Evolutionary conservation across 2,797 vertebrate genomes (phyloP).

Genomic region (Brotogeris chrysoptera): DNA sequence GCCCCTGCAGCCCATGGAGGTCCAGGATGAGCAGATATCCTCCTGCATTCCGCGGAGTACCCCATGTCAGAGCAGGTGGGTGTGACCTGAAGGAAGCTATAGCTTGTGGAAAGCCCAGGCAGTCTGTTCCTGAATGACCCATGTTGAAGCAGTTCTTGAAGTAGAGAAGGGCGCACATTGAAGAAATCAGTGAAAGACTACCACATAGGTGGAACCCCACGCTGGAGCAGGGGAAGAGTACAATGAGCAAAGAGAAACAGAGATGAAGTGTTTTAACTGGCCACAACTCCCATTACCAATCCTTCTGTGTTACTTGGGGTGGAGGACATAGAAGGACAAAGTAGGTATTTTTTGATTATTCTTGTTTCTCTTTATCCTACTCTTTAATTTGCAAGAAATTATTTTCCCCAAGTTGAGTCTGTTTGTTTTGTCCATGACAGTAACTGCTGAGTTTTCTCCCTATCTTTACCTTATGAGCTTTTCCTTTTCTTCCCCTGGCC

Average conservation of each 20-base stretch:
- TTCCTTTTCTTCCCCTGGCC: not conserved
- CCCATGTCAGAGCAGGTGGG: rapidly evolving
- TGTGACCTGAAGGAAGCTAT: not conserved
- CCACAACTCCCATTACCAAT: not conserved
- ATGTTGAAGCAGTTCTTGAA: not conserved
- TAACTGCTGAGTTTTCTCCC: not conserved
- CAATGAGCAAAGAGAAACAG: not conserved
- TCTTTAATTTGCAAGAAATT: not conserved
- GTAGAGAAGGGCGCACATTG: not conserved
- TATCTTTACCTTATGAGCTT: not conserved
- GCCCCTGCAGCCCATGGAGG: not conserved
- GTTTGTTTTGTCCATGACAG: not conserved
- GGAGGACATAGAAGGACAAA: not conserved
- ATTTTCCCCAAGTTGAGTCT: not conserved
- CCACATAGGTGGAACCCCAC: not conserved
- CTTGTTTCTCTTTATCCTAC: not conserved
- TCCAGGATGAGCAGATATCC: not conserved
- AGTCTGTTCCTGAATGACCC: not conserved
- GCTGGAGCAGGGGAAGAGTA: not conserved
- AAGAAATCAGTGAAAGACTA: not conserved
- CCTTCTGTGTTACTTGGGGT: not conserved
- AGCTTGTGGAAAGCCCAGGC: rapidly evolving
- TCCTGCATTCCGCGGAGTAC: rapidly evolving
- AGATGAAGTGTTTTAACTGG: not conserved
- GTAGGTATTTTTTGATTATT: not conserved